Evolutionary conservation across 2,888 invertebrate species (phyloP).

Genomic region (Omphaloscelis lunosa): DNA sequence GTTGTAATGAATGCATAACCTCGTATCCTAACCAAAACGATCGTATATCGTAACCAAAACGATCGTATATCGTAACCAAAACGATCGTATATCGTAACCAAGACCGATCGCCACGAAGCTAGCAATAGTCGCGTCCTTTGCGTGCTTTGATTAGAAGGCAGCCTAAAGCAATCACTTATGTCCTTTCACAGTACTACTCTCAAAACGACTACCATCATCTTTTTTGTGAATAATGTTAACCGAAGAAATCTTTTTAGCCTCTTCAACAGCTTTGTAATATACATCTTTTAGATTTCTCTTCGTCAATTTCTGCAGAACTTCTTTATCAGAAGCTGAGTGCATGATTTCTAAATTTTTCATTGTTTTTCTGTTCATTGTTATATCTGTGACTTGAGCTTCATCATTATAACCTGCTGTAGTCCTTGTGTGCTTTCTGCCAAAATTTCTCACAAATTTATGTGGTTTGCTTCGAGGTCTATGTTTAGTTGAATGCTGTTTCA

Average conservation of each 20-base stretch:
- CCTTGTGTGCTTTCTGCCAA: conserved; percentile 70
- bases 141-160: not conserved
- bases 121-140: not conserved
- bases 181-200: not conserved
- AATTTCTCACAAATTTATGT: conserved; percentile 65
- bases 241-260: conserved; percentile 72
- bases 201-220: not conserved
- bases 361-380: conserved; percentile 15
- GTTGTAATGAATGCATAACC: not conserved
- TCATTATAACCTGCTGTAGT: conserved; percentile 64
- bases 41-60: not conserved
- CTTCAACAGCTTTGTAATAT: conserved; percentile 74
- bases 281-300: conserved; percentile 76
- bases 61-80: too few species aligned
- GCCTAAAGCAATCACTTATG: not conserved
- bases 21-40: not conserved
- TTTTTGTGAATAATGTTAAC: conserved; percentile 50
- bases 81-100: too few species aligned
- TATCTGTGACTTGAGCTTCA: conserved; percentile 30
- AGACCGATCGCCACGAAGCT: not conserved
- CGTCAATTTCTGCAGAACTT: not conserved
- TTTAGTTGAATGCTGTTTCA: not conserved
- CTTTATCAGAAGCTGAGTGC: not conserved
- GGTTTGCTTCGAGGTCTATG: conserved; percentile 36
- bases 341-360: not conserved